Base-by-base conservation (phyloP, 2,113 vertebrate species). In the Regulus satrapa region DNA sequence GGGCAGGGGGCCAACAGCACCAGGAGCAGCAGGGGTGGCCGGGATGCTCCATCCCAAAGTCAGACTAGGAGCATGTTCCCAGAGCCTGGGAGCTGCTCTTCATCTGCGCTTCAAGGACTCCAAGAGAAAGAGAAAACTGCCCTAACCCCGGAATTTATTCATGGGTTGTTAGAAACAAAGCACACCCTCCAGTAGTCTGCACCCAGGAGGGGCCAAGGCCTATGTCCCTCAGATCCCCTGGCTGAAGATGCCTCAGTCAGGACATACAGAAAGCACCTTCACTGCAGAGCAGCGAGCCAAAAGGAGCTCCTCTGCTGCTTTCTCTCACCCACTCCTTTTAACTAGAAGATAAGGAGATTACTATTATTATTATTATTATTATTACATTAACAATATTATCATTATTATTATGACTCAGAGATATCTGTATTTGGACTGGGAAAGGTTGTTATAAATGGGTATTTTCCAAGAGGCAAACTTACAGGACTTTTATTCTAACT, bases 221-320 rank as follows among this genome's bases (percentile, higher is more conserved):
- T 1, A 1, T 2, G 4, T 25, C 8, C 21, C 18, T 66, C 3
- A 0, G 0, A 8, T 29, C 12, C 29, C 46, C 20, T 10, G 34
- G 23, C 21, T 58, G 64, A 45, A 48, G 26, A 17, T 28, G 63
- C n/a, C 25, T 41, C 6, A 0, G 29, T 25, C 40, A 15, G 52
- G 61, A 41, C 1, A 1, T 5, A 25, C 0, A 51, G 19, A 88
- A 83, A 83, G 17, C 10, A 73, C 45, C 12, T 46, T 62, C 29
- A 29, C n/a, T 51, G 34, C 69, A 79, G 28, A 40, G 21, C 1
- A 68, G 26, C 18, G 61, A 91, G 19, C 12, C 49, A 52, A 62
- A 63, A 79, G 12, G 51, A 67, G 15, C 32, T 84, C 34, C n/a
- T 74, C 52, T 58, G 29, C n/a, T 38, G 61, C 49, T 32, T 54